Evolutionary conservation across 2,797 vertebrate species (phyloP).

Genomic region (Sibirionetta formosa): DNA sequence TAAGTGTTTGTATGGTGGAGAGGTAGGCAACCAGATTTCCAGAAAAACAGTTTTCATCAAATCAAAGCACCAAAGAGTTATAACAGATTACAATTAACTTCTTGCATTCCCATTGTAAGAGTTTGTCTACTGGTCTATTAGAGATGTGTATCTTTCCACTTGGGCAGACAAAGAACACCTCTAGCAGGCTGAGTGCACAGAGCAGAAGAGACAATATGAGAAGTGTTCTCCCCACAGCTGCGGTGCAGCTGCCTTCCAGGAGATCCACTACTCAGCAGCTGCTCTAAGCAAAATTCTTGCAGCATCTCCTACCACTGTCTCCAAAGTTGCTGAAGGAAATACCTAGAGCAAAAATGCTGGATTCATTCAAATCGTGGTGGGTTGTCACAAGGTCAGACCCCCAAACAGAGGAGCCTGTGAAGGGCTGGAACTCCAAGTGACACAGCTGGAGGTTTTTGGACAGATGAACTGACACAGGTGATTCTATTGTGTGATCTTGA

Average conservation of each 20-base stretch:
- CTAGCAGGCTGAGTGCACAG: not conserved
- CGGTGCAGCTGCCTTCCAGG: accelerated
- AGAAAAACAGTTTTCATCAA: not conserved
- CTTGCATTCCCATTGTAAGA: not conserved
- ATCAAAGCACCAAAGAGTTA: not conserved
- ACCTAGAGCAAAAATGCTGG: not conserved
- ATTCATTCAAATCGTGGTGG: not conserved
- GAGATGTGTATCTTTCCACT: not conserved
- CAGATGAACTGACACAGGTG: not conserved
- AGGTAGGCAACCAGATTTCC: not conserved
- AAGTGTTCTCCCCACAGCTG: not conserved
- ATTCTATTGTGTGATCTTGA: not conserved
- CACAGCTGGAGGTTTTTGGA: not conserved
- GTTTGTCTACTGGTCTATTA: not conserved
- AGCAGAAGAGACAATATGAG: not conserved
- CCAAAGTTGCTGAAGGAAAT: not conserved
- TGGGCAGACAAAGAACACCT: not conserved
- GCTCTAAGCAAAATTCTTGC: not conserved
- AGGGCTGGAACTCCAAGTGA: not conserved
- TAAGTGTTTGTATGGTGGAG: not conserved
- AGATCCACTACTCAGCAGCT: not conserved
- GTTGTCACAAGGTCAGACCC: not conserved
- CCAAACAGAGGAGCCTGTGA: not conserved
- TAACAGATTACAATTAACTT: not conserved
- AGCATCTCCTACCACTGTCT: not conserved